Base-by-base conservation (phyloP, 2,888 invertebrate genomes). In the Embidobia sp. region DNA sequence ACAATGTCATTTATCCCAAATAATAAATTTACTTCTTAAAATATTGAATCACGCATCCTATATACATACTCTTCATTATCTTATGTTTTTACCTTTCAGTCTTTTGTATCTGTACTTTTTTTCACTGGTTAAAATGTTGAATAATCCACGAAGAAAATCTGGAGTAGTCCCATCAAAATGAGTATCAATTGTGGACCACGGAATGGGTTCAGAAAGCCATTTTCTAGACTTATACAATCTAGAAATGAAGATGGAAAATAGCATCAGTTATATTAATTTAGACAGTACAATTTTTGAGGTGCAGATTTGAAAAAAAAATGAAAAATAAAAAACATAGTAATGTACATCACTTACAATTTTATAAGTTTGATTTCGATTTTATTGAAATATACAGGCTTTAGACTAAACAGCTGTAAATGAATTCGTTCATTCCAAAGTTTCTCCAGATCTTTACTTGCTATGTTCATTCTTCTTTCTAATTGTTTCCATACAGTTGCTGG, bases 331-430 rank as follows among this genome's bases (percentile, higher is more conserved):
- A 26, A 1, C 3, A 22, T 31, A 13, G 5, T 7, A 44, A 29
- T 48, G 35, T 11, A 13, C 3, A 35, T 15, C 11, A 53, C 49
- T 37, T 33, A 48, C 46, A 16, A 11, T 51, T 57, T 8, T 37
- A 40, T 64, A 19, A 63, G 35, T 31, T 51, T 13, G 6, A 73
- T 35, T 46, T 77, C 40, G 19, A 63, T 48, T 6, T 53, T 31
- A 42, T 66, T 64, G 6, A 69, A 4, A n/a, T 46, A 61, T 48
- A 78, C 64, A 1, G 82, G 79, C 11, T 78, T 31, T 5, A 79
- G 46, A 55, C 81, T 84, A 61, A 86, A 88, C 19, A 88, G 67
- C 70, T 88, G 88, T 75, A 86, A 18, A 40, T 88, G 88, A 11
- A 88, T 77, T 16, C 82, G 83, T 3, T 37, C 2, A 8, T 69